A percentile compares a stretch with the other conserved stretches of the same genome.
phyloP scores from a whole-genome alignment of 2,113 vertebrate species.

The Grammomys surdaster region DNA sequence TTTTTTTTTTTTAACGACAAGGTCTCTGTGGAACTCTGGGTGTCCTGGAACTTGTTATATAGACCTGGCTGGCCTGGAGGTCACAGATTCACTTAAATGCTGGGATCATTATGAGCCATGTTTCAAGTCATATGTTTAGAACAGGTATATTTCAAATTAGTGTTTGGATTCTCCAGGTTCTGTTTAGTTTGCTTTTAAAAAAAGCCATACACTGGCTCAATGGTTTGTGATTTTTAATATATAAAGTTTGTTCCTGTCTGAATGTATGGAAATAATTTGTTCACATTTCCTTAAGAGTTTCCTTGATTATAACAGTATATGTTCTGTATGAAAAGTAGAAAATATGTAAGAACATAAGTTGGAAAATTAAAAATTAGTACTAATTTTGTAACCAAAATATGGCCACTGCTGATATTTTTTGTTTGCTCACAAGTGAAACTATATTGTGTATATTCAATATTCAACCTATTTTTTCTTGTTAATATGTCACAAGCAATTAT shows the following conservation, averaged over 20 bases:
- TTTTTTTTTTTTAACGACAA: background rate
- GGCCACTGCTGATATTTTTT: background rate
- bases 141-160: background rate
- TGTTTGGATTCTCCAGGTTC: background rate
- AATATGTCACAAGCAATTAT: background rate
- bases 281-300: background rate
- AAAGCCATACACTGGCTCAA: background rate
- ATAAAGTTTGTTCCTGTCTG: background rate
- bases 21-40: background rate
- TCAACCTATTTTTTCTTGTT: background rate
- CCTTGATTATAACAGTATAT: background rate
- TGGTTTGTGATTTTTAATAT: background rate
- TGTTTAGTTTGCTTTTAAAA: background rate
- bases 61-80: background rate
- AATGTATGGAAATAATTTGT: background rate
- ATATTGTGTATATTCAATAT: background rate
- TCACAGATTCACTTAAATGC: background rate
- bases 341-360: background rate
- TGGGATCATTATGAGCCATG: background rate
- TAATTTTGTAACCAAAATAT: background rate
- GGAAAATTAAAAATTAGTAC: background rate
- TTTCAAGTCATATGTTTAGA: background rate
- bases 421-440: slow-evolving; percentile 1
- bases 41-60: background rate
- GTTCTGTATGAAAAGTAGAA: background rate